Evolutionary conservation across 2,797 vertebrate genomes (phyloP).

Genomic region (Nothura maculosa): DNA sequence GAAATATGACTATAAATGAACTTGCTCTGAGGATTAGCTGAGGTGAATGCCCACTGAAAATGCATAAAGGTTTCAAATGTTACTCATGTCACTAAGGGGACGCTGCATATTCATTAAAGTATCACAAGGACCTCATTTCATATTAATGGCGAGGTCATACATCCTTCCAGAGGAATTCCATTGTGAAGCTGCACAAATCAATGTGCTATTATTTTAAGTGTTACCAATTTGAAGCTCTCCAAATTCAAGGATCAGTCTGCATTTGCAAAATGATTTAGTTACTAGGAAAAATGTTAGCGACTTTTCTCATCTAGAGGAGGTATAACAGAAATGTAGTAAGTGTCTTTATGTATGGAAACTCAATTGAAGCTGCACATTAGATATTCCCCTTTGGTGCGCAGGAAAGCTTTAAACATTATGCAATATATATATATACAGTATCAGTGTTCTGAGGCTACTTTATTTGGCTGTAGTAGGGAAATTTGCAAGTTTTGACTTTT

Average conservation of each 20-base stretch:
- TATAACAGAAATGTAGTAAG: neutral
- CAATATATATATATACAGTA: neutral
- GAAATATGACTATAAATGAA: slow-evolving; percentile 70
- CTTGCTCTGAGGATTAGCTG: slow-evolving; percentile 61
- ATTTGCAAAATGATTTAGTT: slow-evolving; percentile 24
- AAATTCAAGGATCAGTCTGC: slow-evolving; percentile 3
- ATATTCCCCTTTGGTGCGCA: neutral
- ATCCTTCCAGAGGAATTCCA: slow-evolving; percentile 68
- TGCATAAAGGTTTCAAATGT: slow-evolving; percentile 72
- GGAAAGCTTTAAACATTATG: neutral
- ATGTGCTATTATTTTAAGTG: slow-evolving; percentile 41
- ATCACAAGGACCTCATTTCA: slow-evolving; percentile 72
- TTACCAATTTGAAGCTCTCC: slow-evolving; percentile 34
- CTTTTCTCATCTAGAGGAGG: neutral
- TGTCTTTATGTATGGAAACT: neutral
- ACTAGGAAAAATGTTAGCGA: neutral
- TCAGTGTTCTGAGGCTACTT: neutral
- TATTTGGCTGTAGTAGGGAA: neutral
- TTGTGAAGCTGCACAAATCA: slow-evolving; percentile 51
- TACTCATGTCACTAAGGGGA: slow-evolving; percentile 72
- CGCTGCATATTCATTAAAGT: slow-evolving; percentile 74
- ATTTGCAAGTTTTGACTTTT: neutral
- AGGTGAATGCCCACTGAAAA: slow-evolving; percentile 70
- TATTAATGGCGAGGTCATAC: slow-evolving; percentile 74
- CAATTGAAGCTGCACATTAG: neutral